These are phyloP conservation scores for Natator depressus DNA, from an alignment of 2,113 vertebrate species.

Conservation along the genomic window DNA sequence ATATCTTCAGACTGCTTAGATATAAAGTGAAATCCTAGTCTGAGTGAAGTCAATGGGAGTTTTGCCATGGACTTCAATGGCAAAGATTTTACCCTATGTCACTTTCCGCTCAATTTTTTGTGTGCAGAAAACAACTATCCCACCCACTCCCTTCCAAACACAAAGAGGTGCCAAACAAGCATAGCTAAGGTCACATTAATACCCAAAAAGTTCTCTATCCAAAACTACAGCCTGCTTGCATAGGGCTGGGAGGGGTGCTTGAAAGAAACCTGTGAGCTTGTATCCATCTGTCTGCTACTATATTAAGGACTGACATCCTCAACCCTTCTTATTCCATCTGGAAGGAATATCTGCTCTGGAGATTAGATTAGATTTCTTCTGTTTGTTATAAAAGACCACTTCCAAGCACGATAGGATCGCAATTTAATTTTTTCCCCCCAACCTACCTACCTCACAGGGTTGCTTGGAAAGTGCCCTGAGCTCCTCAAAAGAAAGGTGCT, in stretches of 20 bases:
- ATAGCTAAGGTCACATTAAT: background rate
- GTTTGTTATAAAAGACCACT: background rate
- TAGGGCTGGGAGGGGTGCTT: background rate
- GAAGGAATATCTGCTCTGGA: background rate
- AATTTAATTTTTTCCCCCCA: background rate
- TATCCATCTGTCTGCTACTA: background rate
- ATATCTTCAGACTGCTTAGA: background rate
- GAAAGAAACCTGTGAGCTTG: too few relatives aligned
- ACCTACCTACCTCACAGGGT: background rate
- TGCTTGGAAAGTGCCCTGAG: background rate
- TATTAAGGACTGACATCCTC: background rate
- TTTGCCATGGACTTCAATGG: background rate
- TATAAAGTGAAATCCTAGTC: background rate
- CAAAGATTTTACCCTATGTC: background rate
- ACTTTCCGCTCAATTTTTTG: background rate
- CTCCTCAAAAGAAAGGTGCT: background rate
- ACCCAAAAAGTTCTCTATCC: background rate
- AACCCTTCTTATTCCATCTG: background rate
- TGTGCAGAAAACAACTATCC: background rate
- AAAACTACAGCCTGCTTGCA: background rate
- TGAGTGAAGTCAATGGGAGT: background rate
- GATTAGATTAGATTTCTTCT: background rate
- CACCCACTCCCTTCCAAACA: fast-evolving
- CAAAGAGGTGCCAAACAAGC: background rate
- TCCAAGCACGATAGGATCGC: background rate